These are phyloP conservation scores for Geophilus truncorum DNA, from an alignment of 2,888 invertebrate species.

Conservation along the genomic window DNA sequence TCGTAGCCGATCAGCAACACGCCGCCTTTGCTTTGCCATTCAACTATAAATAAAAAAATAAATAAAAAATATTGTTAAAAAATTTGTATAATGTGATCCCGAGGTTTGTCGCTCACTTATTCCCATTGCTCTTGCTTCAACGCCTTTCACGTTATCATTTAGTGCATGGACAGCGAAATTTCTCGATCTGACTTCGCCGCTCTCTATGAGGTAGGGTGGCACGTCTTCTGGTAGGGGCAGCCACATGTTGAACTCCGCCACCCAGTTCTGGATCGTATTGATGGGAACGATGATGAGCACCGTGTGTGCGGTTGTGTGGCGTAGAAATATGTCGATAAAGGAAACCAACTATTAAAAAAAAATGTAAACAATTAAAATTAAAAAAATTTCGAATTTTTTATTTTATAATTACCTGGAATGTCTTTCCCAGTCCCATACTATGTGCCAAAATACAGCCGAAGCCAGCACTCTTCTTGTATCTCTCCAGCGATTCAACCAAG, in stretches of 20 bases:
- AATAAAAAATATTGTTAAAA: background rate
- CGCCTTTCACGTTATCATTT: conserved; percentile 90
- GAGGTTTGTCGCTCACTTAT: conserved; percentile 62
- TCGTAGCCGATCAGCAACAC: conserved; percentile 96
- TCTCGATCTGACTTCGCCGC: conserved; percentile 67
- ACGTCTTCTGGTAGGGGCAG: conserved; percentile 57
- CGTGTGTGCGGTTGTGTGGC: conserved; percentile 79
- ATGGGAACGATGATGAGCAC: conserved; percentile 97
- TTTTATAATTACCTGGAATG: conserved; percentile 60
- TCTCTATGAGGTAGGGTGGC: conserved; percentile 55
- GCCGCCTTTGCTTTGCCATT: conserved; percentile 84
- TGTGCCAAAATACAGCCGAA: conserved; percentile 98
- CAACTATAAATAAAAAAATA: conserved; percentile 43
- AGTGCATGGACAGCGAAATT: conserved; percentile 83
- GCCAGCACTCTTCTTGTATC: conserved; percentile 77
- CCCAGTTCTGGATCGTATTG: conserved; percentile 97
- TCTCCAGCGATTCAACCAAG: conserved; percentile 84
- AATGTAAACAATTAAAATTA: background rate
- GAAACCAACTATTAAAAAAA: conserved; percentile 66
- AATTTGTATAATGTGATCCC: no score
- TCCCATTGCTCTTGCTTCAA: conserved; percentile 71
- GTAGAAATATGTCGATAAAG: conserved; percentile 91
- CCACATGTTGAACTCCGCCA: conserved; percentile 97
- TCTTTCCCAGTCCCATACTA: conserved; percentile 99
- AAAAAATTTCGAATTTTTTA: conserved; percentile 29